Conservation (phyloP, 2,797 vertebrate species). For the Anomalospiza imberbis region DNA sequence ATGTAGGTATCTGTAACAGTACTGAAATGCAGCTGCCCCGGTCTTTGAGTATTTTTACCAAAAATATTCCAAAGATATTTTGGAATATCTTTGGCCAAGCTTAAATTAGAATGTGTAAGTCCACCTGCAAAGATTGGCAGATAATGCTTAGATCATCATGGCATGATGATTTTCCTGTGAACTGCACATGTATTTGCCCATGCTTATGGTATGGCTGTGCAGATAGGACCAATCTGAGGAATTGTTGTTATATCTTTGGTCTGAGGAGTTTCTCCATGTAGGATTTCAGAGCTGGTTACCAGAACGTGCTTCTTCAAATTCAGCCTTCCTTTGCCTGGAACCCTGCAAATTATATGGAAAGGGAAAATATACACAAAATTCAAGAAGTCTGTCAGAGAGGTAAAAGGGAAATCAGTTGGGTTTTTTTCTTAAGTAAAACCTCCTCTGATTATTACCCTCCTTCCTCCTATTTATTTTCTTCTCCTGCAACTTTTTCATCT, state of each 20-base stretch:
- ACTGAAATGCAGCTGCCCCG: neutral
- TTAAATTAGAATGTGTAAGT: neutral
- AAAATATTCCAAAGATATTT: no score
- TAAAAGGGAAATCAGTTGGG: neutral
- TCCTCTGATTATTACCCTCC: constrained; percentile 5
- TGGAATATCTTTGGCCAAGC: neutral
- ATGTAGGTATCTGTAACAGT: accelerated
- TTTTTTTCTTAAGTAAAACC: neutral
- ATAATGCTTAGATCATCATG: neutral
- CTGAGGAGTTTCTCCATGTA: neutral
- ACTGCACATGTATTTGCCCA: neutral
- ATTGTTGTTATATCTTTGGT: accelerated
- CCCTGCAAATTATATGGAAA: neutral
- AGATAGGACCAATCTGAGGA: neutral
- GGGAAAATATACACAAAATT: neutral
- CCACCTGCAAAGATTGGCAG: neutral
- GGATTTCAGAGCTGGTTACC: neutral
- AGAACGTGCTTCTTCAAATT: neutral
- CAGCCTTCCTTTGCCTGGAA: neutral
- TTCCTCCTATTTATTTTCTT: constrained; percentile 18
- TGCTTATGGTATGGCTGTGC: accelerated
- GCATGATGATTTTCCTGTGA: neutral
- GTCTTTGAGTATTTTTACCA: neutral
- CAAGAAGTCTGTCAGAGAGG: neutral
- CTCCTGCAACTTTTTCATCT: neutral